Evolutionary conservation across 2,888 invertebrate genomes (phyloP), one percentile per base, ranked within the genome.

Genomic region (Crossocerus cetratus): DNA sequence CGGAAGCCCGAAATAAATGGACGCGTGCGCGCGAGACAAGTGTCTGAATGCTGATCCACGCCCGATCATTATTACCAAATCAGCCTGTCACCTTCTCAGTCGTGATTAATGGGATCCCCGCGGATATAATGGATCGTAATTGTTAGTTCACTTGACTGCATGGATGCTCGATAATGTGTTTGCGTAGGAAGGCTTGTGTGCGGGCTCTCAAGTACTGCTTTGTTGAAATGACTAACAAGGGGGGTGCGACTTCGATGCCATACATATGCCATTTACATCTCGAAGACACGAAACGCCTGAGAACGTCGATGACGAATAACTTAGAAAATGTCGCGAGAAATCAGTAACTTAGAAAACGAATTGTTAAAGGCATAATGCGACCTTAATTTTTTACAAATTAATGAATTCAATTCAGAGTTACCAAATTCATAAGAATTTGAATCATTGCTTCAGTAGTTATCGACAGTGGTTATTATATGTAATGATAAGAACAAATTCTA

Each of bases 401-500:
- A 32, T 32, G 8, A 32, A 32, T 0, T 32, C 11, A 32, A 32
- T n/a, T n/a, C n/a, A 32, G 8, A 32, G 8, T 32, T 4, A 32
- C 11, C 32, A 1, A 32, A 32, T 32, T 32, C 32, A 8, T 32
- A 11, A 32, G 5, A 16, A 18, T 20, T 18, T 55, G 2, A 16
- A 18, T 21, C 2, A 20, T 53, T 16, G 42, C 43, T 55, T 57
- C 42, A n/a, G n/a, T n/a, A n/a, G n/a, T n/a, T n/a, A 2, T 5
- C 20, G 11, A 3, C 55, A n/a, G 44, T n/a, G n/a, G n/a, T n/a
- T n/a, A 1, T 20, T 45, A 42, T 53, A 20, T 8, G 63, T n/a
- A 71, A 22, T 21, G 79, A 63, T 79, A 80, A 79, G 20, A 58
- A 2, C 69, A 69, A 65, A 72, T 67, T 58, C 80, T 77, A 11